Base-by-base conservation (phyloP, 2,113 vertebrate genomes). In the Dasyornis broadbenti region DNA sequence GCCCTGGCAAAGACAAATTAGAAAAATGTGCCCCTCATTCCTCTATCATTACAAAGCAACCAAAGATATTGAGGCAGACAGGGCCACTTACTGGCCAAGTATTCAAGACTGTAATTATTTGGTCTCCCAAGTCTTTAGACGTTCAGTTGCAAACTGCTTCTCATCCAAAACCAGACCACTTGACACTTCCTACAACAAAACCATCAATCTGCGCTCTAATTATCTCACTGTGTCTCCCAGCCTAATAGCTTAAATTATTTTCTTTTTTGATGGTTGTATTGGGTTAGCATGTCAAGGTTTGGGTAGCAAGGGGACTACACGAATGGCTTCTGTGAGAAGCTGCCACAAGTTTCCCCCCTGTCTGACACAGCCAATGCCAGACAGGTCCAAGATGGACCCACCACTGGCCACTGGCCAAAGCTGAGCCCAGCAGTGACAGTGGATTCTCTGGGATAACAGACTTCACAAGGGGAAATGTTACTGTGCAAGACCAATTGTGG, bases 131-230 rank as follows among this genome's bases (percentile, higher is more conserved):
- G 40, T 49, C 54, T 88, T 93, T 28, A 60, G 71, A 81, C 73
- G 76, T 39, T 81, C 63, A 75, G 71, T 75, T 83, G 52, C 47
- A 92, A 90, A 94, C 53, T 89, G 47, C 28, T 94, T 86, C 31
- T 89, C 22, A 83, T 90, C 60, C 85, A 78, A 86, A 88, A 65
- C 20, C 2, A 8, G 70, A 77, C 60, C 45, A 57, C 83, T 60
- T 89, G 85, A 97, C 79, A 71, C 64, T 71, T 96, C 91, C 76
- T 71, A 90, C 52, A 70, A 70, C 52, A 86, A 95, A 92, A 50
- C 47, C 49, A 59, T 35, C 1, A 7, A 27, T 57, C n/a, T 66
- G 44, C 0, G 0, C 35, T 86, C 68, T 64, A 86, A 2, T 61
- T 88, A 21, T 86, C 59, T 77, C 40, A 42, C 82, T 50, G 23